Evolutionary conservation across 2,888 invertebrate genomes (phyloP), one percentile per base, ranked within the genome.

Genomic region (Caenorhabditis sp.): DNA sequence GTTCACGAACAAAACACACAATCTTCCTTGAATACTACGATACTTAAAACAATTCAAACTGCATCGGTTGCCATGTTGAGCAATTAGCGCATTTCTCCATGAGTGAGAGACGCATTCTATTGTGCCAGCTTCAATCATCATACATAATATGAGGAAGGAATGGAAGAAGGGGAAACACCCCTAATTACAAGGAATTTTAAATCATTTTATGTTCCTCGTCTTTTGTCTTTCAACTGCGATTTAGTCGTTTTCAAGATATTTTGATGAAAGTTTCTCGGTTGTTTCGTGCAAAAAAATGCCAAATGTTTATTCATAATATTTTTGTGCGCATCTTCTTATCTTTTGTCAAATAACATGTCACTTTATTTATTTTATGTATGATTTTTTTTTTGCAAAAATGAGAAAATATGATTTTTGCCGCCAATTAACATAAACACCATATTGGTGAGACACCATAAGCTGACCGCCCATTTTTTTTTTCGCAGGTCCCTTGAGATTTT

Each of bases 261-360:
- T n/a, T n/a, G 36, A 8, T 36, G 36, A 36, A 36, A 36, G 5
- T n/a, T n/a, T n/a, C n/a, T n/a, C n/a, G n/a, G n/a, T 31, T 31
- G 31, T 31, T 31, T 31, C 4, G 31, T 31, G 31, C 4, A 31
- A 43, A 43, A 43, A 43, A 43, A 17, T 43, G 6, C 2, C 14
- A 17, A 5, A 43, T 43, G 17, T 43, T 43, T 43, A 17, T 43
- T 43, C 14, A 43, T 43, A 43, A 43, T 43, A 43, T 43, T 43
- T 43, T 43, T 43, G 43, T 43, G 43, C 43, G 43, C 43, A 43
- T 43, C 43, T 43, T 43, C 43, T 43, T 43, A 43, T 43, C 43
- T 43, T 43, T 43, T 43, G 36, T 36, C 12, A 36, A 36, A 36
- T 36, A 36, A 36, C 43, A 14, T 43, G 43, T 43, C 43, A 43